Evolutionary conservation across 2,888 invertebrate species (phyloP).

Genomic region (Autographa pulchrina): DNA sequence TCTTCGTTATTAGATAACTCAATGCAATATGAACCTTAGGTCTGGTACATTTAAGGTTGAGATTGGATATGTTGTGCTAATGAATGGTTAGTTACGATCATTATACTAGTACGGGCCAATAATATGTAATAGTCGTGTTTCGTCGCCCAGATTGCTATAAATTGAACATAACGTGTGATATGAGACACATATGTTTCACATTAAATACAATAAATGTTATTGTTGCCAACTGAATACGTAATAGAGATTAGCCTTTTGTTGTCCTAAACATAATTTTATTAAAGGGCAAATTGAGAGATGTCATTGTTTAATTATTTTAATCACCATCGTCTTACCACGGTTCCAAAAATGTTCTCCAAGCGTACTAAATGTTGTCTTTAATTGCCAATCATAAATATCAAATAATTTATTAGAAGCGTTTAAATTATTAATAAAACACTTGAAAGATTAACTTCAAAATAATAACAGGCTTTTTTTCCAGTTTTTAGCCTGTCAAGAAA

Average conservation of each 20-base stretch:
- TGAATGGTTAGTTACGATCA: slow-evolving; percentile 27
- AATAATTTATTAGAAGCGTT: too few species aligned
- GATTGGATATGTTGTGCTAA: not conserved
- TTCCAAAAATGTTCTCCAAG: too few species aligned
- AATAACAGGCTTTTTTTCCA: too few species aligned
- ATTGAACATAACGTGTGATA: slow-evolving; percentile 46
- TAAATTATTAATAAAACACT: too few species aligned
- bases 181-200: slow-evolving; percentile 46
- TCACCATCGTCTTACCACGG: not conserved
- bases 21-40: slow-evolving; percentile 17
- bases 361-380: not conserved
- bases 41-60: not conserved
- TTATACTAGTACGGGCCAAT: slow-evolving; percentile 40
- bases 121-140: slow-evolving; percentile 46
- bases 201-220: slow-evolving; percentile 52
- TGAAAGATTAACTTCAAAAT: too few species aligned
- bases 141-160: slow-evolving; percentile 43
- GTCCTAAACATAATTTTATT: slow-evolving; percentile 9
- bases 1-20: slow-evolving; percentile 11
- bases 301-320: not conserved
- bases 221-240: slow-evolving; percentile 43
- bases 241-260: slow-evolving; percentile 43
- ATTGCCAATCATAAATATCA: too few species aligned
- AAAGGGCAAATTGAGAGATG: not conserved
- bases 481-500: too few species aligned